Conservation (phyloP, 2,113 vertebrate genomes). For the Ochotona curzoniae region DNA sequence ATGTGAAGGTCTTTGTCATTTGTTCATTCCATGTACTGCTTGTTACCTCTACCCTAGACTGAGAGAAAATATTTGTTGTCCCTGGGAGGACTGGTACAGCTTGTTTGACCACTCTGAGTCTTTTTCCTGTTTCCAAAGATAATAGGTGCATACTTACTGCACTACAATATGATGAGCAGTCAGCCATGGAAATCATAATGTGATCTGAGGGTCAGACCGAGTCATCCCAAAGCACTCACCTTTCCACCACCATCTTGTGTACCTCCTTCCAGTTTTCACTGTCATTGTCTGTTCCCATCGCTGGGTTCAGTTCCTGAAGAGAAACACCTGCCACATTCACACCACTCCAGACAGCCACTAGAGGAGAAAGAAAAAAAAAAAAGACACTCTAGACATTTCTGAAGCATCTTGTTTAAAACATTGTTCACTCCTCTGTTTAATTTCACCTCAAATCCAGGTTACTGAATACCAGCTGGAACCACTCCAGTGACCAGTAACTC, state of each 20-base stretch:
- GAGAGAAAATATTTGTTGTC: slow-evolving; percentile 29
- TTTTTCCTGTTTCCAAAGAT: not conserved
- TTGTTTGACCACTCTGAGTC: not conserved
- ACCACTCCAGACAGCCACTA: slow-evolving; percentile 98
- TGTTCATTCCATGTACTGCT: not conserved
- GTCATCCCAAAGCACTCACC: slow-evolving; percentile 82
- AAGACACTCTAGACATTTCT: not conserved
- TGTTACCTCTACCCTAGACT: not conserved
- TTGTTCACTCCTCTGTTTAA: slow-evolving; percentile 6
- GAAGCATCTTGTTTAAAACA: not conserved
- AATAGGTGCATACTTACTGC: not conserved
- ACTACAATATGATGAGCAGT: not conserved
- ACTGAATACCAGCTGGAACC: not conserved
- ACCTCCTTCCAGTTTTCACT: slow-evolving; percentile 94
- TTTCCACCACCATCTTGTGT: slow-evolving; percentile 96
- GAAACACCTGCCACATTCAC: slow-evolving; percentile 95
- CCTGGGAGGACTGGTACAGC: not conserved
- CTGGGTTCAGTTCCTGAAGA: slow-evolving; percentile 95
- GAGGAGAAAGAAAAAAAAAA: not conserved
- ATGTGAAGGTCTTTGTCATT: not conserved
- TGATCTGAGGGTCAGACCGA: not conserved
- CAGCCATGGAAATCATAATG: not conserved
- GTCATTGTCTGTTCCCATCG: slow-evolving; percentile 92
- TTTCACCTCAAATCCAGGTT: not conserved
- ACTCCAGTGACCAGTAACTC: not conserved